Conservation (phyloP, 2,888 invertebrate species). For the Melipona beecheii region DNA sequence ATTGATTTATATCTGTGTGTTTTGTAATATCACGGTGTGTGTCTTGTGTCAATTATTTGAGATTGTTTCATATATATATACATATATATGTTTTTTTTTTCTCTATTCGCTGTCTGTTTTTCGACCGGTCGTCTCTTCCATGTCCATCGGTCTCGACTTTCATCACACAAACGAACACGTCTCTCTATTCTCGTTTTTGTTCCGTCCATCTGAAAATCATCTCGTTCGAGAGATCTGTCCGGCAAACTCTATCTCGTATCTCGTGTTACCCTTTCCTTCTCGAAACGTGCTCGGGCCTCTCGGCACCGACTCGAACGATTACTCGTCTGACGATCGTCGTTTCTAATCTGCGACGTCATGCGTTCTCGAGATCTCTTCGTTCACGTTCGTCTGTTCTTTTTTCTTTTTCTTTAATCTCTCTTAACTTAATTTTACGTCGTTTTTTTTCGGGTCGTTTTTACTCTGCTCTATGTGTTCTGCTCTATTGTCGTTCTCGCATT, state of each 20-base stretch:
- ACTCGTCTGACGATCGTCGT: neutral
- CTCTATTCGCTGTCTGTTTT: slow-evolving; percentile 19
- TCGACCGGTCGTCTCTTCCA: slow-evolving; percentile 16
- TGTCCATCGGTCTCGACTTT: neutral
- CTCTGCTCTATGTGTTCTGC: slow-evolving; percentile 16
- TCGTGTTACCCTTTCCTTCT: slow-evolving; percentile 44
- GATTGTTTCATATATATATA: slow-evolving; percentile 19
- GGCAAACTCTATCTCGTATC: neutral
- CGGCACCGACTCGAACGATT: slow-evolving; percentile 14
- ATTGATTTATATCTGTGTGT: slow-evolving; percentile 78
- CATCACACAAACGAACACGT: neutral
- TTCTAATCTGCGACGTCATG: neutral
- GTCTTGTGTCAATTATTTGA: slow-evolving; percentile 64
- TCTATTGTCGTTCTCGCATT: slow-evolving; percentile 19
- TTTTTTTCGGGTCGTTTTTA: slow-evolving; percentile 20
- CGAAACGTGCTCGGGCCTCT: slow-evolving; percentile 5
- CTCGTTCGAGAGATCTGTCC: slow-evolving; percentile 20
- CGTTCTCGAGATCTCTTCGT: neutral
- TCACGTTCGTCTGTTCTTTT: neutral
- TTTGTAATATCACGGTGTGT: slow-evolving; percentile 61
- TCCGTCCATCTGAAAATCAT: slow-evolving; percentile 4
- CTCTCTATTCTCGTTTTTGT: slow-evolving; percentile 6
- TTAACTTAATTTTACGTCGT: neutral
- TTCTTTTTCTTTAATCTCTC: neutral
- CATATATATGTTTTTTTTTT: slow-evolving; percentile 41